A percentile compares a stretch with the other conserved stretches of the same genome.
These are phyloP conservation scores for Rutpela maculata DNA, from an alignment of 2,888 invertebrate genomes.

Conservation along the genomic window DNA sequence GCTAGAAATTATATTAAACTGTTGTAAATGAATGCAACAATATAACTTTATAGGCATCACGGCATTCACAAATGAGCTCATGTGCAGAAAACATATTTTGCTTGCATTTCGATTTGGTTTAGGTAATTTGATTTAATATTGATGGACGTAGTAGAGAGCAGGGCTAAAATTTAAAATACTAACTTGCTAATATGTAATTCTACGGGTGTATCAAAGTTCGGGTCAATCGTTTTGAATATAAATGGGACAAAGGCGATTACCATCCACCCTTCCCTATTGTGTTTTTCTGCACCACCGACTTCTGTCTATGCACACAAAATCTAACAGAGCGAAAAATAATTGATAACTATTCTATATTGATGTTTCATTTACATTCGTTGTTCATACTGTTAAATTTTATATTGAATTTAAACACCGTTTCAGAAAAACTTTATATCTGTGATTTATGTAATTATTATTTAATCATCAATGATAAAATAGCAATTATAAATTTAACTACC, in stretches of 20 bases:
- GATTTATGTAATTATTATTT: background rate
- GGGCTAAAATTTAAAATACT: constrained; percentile 26
- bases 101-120: background rate
- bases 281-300: constrained; percentile 67
- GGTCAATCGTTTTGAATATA: constrained; percentile 69
- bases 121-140: background rate
- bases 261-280: constrained; percentile 69
- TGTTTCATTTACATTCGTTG: constrained; percentile 65
- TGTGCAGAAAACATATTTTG: background rate
- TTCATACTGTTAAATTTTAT: constrained; percentile 35
- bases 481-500: no score
- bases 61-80: background rate
- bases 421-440: background rate
- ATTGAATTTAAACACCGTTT: constrained; percentile 19
- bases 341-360: constrained; percentile 69
- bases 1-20: no score
- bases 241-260: constrained; percentile 69
- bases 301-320: constrained; percentile 64
- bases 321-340: constrained; percentile 68
- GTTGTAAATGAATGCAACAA: no score
- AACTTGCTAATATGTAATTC: constrained; percentile 50
- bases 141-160: background rate
- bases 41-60: no score
- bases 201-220: constrained; percentile 57
- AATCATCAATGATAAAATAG: no score